Evolutionary conservation across 2,888 invertebrate genomes (phyloP).

Genomic region (Trachelus tabidus): DNA sequence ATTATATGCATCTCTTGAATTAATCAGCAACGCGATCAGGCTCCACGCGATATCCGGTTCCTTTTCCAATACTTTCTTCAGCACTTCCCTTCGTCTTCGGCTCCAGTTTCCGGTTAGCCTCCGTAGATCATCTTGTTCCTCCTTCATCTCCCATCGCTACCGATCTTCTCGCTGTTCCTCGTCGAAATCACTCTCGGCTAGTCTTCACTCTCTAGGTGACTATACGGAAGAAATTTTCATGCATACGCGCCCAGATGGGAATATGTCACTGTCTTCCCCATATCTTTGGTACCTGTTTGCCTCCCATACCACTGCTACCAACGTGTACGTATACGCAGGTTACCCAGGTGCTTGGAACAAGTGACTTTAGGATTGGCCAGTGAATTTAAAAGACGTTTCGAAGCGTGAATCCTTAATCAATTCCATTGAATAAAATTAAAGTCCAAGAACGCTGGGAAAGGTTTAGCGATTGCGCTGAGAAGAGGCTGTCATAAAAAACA

Average conservation of each 20-base stretch:
- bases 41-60: not conserved
- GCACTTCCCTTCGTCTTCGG: not conserved
- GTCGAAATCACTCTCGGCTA: not conserved
- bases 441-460: conserved; percentile 9
- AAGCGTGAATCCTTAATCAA: conserved; percentile 18
- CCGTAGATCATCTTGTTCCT: not conserved
- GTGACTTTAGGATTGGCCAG: not conserved
- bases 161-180: not conserved
- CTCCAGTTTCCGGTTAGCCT: not conserved
- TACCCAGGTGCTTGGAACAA: not conserved
- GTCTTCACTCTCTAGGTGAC: not conserved
- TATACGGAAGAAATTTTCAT: not conserved
- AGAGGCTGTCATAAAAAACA: conserved; percentile 14
- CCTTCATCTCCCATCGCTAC: not conserved
- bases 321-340: not conserved
- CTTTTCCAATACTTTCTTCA: not conserved
- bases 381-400: conserved; percentile 3
- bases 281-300: not conserved
- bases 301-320: not conserved
- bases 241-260: not conserved
- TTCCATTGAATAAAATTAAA: conserved; percentile 19
- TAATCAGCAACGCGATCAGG: not conserved
- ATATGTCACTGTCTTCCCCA: not conserved
- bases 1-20: too few species aligned
- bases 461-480: conserved; percentile 9